Conservation (phyloP, 1,140 invertebrate species). For the Tetragnatha versicolor region DNA sequence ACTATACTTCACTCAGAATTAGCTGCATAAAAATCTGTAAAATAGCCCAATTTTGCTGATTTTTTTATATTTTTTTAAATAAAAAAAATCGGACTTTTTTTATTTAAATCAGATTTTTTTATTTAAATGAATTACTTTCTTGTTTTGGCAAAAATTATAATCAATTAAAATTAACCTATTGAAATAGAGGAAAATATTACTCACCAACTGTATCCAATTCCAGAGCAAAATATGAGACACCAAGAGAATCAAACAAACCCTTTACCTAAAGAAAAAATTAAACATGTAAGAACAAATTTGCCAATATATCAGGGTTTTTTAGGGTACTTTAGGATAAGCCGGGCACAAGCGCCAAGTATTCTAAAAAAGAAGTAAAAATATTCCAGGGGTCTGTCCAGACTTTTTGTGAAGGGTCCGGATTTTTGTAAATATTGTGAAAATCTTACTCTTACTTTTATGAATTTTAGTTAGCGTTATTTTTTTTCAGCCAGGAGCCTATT, state of each 20-base stretch:
- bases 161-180: background rate
- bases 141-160: background rate
- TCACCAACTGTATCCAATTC: constrained; percentile 48
- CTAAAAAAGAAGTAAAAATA: background rate
- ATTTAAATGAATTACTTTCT: background rate
- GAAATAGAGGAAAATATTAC: background rate
- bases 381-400: background rate
- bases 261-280: constrained; percentile 22
- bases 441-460: too few species aligned
- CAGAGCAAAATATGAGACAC: constrained; percentile 18
- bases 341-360: background rate
- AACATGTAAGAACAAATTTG: background rate
- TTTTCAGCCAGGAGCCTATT: too few species aligned
- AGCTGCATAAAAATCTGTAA: background rate
- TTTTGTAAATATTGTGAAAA: too few species aligned
- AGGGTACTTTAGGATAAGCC: background rate
- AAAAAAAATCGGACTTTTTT: background rate
- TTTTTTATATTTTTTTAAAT: background rate
- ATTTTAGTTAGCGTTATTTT: too few species aligned
- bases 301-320: background rate
- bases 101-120: background rate
- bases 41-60: background rate
- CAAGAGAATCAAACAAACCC: constrained; percentile 23
- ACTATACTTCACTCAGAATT: background rate
- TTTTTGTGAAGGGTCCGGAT: background rate